Evolutionary conservation across 2,113 vertebrate species (phyloP), one percentile per base, ranked within the genome.

Genomic region (Xenus cinereus): DNA sequence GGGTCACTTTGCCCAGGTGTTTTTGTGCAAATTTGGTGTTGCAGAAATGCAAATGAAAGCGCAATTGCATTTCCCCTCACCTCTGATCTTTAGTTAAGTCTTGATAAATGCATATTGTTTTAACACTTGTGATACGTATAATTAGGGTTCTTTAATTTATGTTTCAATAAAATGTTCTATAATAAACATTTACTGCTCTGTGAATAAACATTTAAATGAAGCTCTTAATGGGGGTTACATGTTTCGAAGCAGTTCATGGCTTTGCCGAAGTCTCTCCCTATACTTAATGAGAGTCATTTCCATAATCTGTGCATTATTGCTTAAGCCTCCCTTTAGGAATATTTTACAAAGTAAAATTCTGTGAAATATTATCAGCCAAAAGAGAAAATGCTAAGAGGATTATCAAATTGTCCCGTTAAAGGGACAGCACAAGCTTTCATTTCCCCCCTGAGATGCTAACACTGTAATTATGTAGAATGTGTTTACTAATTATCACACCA

Each of bases 251-350:
- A 94, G 98, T 97, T 98, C 97, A 93, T 97, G 98, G 98, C 98
- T 98, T 98, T 97, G 95, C 95, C 77, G 83, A 97, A 98, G 96
- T 95, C 96, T 98, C 92, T 78, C 96, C 98, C 97, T 98, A 94
- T 97, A 95, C 95, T 98, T 99, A 99, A 99, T 99, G 98, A 99
- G 97, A 94, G 87, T 96, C 67, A 99, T 99, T 99, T 98, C 98
- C 98, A 99, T 99, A 99, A 99, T 99, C 98, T 98, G 97, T 97
- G 98, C 98, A 98, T 99, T 98, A 99, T 98, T 98, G 97, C 98
- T 98, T 98, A 98, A 98, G 95, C 96, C 96, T 98, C 96, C 98
- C 98, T 99, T 98, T 98, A 98, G 98, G 98, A 98, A 98, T 98
- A 97, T 98, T 98, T 98, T 97, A 98, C 95, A 98, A 98, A 98